Conservation (phyloP, 2,113 vertebrate species). For the Bos javanicus region DNA sequence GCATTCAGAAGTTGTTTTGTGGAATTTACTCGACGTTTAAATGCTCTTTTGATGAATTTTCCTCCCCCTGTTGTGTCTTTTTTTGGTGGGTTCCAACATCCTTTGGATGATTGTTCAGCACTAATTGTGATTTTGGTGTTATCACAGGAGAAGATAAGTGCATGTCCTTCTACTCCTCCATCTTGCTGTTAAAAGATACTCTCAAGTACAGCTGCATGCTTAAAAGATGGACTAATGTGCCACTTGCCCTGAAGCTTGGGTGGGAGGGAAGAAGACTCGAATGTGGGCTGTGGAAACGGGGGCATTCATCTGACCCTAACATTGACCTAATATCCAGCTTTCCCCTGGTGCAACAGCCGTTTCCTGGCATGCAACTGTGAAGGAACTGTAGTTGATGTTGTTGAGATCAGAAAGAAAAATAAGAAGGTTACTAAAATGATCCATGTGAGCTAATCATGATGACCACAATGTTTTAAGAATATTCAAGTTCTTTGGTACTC, state of each 20-base stretch:
- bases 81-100: neutral
- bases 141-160: neutral
- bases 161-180: neutral
- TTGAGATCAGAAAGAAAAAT: neutral
- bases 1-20: too few relatives aligned
- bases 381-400: neutral
- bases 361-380: neutral
- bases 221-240: neutral
- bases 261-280: neutral
- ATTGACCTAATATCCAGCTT: neutral
- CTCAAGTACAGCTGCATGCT: neutral
- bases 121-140: neutral
- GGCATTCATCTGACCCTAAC: neutral
- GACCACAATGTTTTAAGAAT: neutral
- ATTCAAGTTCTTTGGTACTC: neutral
- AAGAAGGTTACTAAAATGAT: constrained; percentile 2
- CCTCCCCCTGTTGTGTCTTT: neutral
- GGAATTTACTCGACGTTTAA: too few relatives aligned
- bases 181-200: neutral
- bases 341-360: neutral
- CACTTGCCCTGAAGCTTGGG: neutral
- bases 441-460: neutral
- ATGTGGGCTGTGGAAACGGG: neutral
- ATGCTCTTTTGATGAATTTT: too few relatives aligned
- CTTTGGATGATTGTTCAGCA: neutral